A percentile compares a stretch with the other conserved stretches of the same genome.
phyloP scores from a whole-genome alignment of 2,113 vertebrate species.

The Seriola quinqueradiata region DNA sequence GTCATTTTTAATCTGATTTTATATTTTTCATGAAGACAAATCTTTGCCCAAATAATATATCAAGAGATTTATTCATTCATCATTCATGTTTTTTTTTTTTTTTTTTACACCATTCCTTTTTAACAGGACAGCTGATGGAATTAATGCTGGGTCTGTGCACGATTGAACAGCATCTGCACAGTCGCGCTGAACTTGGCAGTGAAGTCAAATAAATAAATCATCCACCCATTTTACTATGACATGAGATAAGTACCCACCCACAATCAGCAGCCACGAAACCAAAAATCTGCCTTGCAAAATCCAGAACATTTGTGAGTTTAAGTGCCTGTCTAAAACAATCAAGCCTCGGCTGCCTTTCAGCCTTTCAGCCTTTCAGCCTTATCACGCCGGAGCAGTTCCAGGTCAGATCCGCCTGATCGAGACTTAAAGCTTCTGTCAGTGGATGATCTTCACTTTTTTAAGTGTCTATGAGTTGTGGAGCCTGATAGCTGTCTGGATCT shows the following conservation, averaged over 20 bases:
- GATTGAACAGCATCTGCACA: conserved; percentile 2
- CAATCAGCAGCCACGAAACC: conserved; percentile 34
- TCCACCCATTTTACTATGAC: neutral
- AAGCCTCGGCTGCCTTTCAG: neutral
- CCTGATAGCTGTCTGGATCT: neutral
- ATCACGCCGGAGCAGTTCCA: neutral
- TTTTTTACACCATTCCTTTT: conserved; percentile 47
- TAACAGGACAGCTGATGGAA: neutral
- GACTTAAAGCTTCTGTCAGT: conserved; percentile 9
- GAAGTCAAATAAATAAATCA: conserved; percentile 16
- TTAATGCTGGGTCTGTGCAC: neutral
- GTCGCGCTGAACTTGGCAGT: neutral
- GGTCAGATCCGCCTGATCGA: conserved; percentile 23
- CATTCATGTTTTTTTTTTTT: conserved; percentile 8
- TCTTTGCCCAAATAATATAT: neutral
- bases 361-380: conserved; percentile 5
- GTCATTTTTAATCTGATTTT: neutral
- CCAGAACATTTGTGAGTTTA: conserved; percentile 17
- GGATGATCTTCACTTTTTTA: conserved; percentile 12
- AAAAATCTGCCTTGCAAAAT: neutral
- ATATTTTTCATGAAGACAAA: neutral
- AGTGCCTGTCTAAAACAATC: conserved; percentile 32
- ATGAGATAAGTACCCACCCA: neutral
- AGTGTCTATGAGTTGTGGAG: neutral
- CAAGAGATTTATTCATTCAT: neutral